Percentiles rank a stretch among this genome's conserved stretches.
Conservation (phyloP, 2,113 vertebrate species). For the human (Homo sapiens) region GRCh38 chr2:174228501-174229000, state of each 20-base stretch:
- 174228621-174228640: constrained; percentile 5
- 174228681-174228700: constrained; percentile 37
- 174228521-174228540: not conserved
- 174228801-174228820: not conserved
- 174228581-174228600: not conserved
- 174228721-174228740: constrained; percentile 28
- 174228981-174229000: too few relatives aligned
- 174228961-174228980: too few relatives aligned
- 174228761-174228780: constrained; percentile 36
- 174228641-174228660: not conserved
- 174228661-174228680: constrained; percentile 34
- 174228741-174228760: not conserved
- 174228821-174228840: constrained; percentile 19
- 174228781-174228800: not conserved
- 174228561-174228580: constrained; percentile 28
- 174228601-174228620: not conserved
- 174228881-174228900: constrained; percentile 34
- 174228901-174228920: too few relatives aligned
- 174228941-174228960: too few relatives aligned
- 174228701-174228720: not conserved
- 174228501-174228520: not conserved
- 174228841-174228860: not conserved
- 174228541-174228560: not conserved
- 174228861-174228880: not conserved
- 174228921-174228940: too few relatives aligned